Evolutionary conservation across 2,797 vertebrate species (phyloP).

Genomic region (Decapterus maruadsi): DNA sequence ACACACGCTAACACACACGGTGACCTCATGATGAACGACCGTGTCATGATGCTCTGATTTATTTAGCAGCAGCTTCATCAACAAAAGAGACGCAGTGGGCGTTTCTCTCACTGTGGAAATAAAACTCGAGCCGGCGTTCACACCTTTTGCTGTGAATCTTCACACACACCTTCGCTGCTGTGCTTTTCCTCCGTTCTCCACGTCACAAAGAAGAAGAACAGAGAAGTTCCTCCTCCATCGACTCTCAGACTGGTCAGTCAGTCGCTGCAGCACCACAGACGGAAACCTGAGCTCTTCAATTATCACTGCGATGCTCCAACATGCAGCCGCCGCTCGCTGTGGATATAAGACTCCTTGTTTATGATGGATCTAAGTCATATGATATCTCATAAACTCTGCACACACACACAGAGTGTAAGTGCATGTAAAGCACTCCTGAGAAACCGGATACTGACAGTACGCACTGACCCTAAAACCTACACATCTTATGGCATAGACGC

Average conservation of each 20-base stretch:
- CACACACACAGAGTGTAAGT: background rate
- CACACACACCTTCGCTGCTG: conserved; percentile 47
- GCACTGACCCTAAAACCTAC: background rate
- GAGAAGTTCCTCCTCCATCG: background rate
- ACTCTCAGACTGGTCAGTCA: background rate
- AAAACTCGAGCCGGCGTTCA: conserved; percentile 46
- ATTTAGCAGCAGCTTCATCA: background rate
- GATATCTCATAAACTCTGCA: background rate
- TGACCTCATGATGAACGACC: too few relatives aligned
- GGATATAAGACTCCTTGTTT: background rate
- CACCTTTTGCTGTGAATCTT: conserved; percentile 56
- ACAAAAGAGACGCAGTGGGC: background rate
- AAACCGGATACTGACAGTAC: background rate
- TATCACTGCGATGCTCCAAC: background rate
- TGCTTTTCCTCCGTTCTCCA: conserved; percentile 24
- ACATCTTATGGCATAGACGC: background rate
- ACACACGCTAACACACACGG: background rate
- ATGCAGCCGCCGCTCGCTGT: background rate
- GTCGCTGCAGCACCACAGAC: background rate
- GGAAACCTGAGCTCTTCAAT: background rate
- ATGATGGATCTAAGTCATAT: background rate
- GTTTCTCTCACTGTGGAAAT: conserved; percentile 11
- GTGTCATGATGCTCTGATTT: background rate
- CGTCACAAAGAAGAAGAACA: background rate
- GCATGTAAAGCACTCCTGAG: background rate